Percentiles rank a stretch among this genome's conserved stretches.
Evolutionary conservation across 2,113 vertebrate species (phyloP).

Genomic region (Chaenogobius annularis): DNA sequence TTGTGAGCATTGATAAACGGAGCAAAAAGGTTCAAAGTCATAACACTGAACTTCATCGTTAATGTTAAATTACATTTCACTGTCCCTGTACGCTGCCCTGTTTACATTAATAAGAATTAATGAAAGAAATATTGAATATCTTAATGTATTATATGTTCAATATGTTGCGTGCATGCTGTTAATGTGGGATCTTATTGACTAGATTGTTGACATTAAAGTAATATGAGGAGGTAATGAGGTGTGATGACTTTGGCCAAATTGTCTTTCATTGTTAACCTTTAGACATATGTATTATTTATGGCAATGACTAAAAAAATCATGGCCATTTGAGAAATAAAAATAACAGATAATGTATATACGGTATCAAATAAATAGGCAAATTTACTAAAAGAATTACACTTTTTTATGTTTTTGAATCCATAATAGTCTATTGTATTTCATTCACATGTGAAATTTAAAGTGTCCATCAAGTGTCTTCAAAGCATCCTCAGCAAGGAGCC

Average conservation of each 20-base stretch:
- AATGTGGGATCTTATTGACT: slow-evolving; percentile 58
- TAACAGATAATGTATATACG: not conserved
- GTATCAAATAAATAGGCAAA: not conserved
- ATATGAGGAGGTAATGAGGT: slow-evolving; percentile 42
- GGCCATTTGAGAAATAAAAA: not conserved
- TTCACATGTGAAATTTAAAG: slow-evolving; percentile 8
- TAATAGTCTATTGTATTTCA: slow-evolving; percentile 1
- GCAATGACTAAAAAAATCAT: not conserved
- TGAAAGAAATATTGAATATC: not conserved
- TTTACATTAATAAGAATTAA: slow-evolving; percentile 13
- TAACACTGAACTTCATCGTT: slow-evolving; percentile 31
- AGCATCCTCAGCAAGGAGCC: slow-evolving; percentile 47
- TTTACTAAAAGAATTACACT: not conserved
- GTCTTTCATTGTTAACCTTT: slow-evolving; percentile 57
- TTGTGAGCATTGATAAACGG: slow-evolving; percentile 48
- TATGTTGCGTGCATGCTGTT: slow-evolving; percentile 37
- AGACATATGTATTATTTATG: not conserved
- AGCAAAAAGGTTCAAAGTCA: slow-evolving; percentile 44
- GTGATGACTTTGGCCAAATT: slow-evolving; percentile 31
- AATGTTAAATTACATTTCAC: slow-evolving; percentile 22
- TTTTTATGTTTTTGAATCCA: not conserved
- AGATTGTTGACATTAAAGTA: slow-evolving; percentile 36
- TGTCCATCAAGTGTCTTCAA: slow-evolving; percentile 15
- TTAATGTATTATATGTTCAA: slow-evolving; percentile 23
- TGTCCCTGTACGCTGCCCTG: not conserved